phyloP scores from a whole-genome alignment of 2,797 vertebrate genomes.

The Capromys pilorides region DNA sequence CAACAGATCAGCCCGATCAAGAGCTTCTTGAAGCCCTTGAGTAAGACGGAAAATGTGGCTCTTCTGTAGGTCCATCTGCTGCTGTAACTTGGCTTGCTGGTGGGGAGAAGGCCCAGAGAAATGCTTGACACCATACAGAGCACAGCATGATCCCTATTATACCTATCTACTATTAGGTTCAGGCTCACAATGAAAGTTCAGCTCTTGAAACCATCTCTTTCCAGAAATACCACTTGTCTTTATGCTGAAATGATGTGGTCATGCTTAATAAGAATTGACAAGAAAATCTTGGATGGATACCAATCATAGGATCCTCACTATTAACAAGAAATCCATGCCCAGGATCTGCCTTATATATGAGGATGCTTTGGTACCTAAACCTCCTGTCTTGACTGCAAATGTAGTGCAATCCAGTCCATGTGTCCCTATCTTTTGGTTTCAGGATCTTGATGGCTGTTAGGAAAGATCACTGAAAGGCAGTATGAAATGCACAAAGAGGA shows the following conservation, averaged over 20 bases:
- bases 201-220: constrained; percentile 30
- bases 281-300: neutral
- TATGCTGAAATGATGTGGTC: neutral
- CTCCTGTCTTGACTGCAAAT: neutral
- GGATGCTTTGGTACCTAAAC: neutral
- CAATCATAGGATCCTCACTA: neutral
- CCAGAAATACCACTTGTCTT: neutral
- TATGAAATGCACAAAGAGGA: neutral
- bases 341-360: neutral
- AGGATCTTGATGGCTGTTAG: neutral
- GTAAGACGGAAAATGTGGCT: constrained; percentile 98
- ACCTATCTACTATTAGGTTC: neutral
- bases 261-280: neutral
- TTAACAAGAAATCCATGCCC: neutral
- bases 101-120: constrained; percentile 56
- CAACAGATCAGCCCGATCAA: constrained; percentile 97
- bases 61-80: constrained; percentile 99
- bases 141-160: accelerated
- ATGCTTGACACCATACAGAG: neutral
- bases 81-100: constrained; percentile 98
- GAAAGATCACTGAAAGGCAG: neutral
- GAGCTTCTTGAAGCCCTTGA: constrained; percentile 96
- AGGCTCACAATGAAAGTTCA: neutral
- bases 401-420: neutral
- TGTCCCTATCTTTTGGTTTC: neutral